phyloP scores from a whole-genome alignment of 2,888 invertebrate species.

The Odontocolon sp. region DNA sequence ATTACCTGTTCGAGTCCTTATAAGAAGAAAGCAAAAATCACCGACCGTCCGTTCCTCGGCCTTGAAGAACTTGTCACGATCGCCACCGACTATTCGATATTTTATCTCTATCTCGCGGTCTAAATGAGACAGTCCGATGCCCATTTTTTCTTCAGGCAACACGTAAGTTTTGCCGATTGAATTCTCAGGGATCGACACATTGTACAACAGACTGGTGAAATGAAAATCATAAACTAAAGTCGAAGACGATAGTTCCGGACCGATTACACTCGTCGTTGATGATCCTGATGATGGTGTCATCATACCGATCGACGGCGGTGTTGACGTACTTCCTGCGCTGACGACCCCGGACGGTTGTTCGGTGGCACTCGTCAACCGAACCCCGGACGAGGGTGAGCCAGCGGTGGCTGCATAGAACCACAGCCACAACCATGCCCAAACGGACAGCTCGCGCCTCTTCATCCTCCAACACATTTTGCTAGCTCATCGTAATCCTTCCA shows the following conservation, averaged over 20 bases:
- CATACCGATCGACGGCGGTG: slow-evolving; percentile 54
- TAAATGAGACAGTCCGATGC: slow-evolving; percentile 84
- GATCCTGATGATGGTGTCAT: slow-evolving; percentile 54
- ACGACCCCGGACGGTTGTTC: slow-evolving; percentile 36
- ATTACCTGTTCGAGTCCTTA: slow-evolving; percentile 93
- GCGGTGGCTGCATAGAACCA: slow-evolving; percentile 76
- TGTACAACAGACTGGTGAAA: slow-evolving; percentile 90
- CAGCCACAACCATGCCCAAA: slow-evolving; percentile 79
- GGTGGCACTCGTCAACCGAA: slow-evolving; percentile 41
- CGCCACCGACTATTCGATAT: slow-evolving; percentile 93
- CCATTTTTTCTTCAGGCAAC: slow-evolving; percentile 90
- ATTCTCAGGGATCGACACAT: slow-evolving; percentile 96
- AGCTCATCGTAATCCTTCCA: slow-evolving; percentile 75
- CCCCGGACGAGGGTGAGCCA: slow-evolving; percentile 69
- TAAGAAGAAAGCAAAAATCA: slow-evolving; percentile 95
- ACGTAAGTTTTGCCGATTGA: slow-evolving; percentile 94
- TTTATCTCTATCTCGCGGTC: slow-evolving; percentile 84
- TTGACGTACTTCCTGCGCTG: slow-evolving; percentile 34
- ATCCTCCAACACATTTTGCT: slow-evolving; percentile 77
- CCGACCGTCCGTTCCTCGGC: slow-evolving; percentile 94
- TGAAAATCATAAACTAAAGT: slow-evolving; percentile 81
- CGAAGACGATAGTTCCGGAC: slow-evolving; percentile 43
- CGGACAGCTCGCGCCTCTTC: slow-evolving; percentile 77
- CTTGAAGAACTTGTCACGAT: slow-evolving; percentile 95
- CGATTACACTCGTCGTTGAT: slow-evolving; percentile 50